phyloP scores from a whole-genome alignment of 2,113 vertebrate genomes.

The Malurus cyaneus region DNA sequence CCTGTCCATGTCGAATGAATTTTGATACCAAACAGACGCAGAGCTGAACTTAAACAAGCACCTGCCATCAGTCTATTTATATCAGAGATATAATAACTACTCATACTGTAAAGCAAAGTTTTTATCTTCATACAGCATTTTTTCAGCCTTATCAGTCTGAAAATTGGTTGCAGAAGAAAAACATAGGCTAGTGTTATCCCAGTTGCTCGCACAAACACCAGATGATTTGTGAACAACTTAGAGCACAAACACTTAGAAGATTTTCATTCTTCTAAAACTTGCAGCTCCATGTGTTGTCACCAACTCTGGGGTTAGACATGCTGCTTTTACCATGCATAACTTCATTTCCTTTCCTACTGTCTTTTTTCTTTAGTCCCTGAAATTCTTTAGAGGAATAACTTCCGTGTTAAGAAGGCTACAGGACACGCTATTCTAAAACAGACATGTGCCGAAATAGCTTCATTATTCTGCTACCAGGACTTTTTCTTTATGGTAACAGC shows the following conservation, averaged over 20 bases:
- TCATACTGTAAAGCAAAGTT: neutral
- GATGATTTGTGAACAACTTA: too few species aligned
- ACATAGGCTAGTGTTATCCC: neutral
- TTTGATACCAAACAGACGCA: neutral
- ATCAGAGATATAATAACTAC: neutral
- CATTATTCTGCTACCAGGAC: neutral
- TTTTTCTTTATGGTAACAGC: neutral
- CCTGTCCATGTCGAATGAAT: neutral
- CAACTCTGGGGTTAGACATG: neutral
- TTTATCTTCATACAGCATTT: neutral
- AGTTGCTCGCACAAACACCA: neutral
- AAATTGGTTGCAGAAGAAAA: neutral
- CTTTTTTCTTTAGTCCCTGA: neutral
- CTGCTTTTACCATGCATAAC: neutral
- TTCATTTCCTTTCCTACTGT: neutral
- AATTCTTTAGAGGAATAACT: neutral
- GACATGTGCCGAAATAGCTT: neutral
- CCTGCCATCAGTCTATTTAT: neutral
- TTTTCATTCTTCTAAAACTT: neutral
- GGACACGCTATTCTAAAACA: neutral
- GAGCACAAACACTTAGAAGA: too few species aligned
- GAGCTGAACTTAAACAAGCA: neutral
- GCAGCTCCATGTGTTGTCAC: neutral
- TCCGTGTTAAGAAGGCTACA: neutral
- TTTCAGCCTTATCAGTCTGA: neutral